phyloP scores from a whole-genome alignment of 2,888 invertebrate species.

The Cosmia pyralina region DNA sequence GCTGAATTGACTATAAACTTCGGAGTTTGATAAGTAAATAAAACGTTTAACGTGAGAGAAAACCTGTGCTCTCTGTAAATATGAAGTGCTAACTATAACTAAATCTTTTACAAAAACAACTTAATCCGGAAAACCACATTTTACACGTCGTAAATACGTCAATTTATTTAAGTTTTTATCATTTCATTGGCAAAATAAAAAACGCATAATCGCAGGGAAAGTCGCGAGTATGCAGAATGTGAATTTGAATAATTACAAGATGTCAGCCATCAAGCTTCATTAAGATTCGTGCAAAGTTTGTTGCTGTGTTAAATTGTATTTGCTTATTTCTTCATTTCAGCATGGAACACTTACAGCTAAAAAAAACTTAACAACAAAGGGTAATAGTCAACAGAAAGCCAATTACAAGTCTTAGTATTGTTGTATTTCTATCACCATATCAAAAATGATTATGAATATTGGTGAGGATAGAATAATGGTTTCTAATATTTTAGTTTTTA shows the following conservation, averaged over 20 bases:
- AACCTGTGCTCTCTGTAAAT: slow-evolving; percentile 19
- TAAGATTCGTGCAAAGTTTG: slow-evolving; percentile 12
- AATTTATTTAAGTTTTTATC: slow-evolving; percentile 30
- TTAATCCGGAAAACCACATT: slow-evolving; percentile 13
- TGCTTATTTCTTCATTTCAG: not conserved
- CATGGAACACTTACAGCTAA: too few relatives aligned
- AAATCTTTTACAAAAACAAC: slow-evolving; percentile 7
- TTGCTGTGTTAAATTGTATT: not conserved
- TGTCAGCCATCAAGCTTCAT: slow-evolving; percentile 2
- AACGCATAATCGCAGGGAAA: slow-evolving; percentile 12
- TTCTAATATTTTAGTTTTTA: slow-evolving; percentile 1
- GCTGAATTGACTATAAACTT: not conserved
- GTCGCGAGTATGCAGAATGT: slow-evolving; percentile 18
- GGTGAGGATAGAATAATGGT: not conserved
- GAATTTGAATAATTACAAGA: slow-evolving; percentile 23
- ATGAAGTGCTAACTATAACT: slow-evolving; percentile 25
- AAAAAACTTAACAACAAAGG: too few relatives aligned
- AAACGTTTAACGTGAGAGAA: not conserved
- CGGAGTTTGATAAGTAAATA: slow-evolving; percentile 1
- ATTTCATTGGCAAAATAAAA: not conserved
- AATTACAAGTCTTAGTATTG: too few relatives aligned
- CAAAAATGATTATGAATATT: not conserved
- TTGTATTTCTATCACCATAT: not conserved
- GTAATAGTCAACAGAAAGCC: too few relatives aligned
- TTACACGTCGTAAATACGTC: slow-evolving; percentile 17